Evolutionary conservation across 2,113 vertebrate species (phyloP), one percentile per base, ranked within the genome.

Genomic region (Ctenodactylus gundi): DNA sequence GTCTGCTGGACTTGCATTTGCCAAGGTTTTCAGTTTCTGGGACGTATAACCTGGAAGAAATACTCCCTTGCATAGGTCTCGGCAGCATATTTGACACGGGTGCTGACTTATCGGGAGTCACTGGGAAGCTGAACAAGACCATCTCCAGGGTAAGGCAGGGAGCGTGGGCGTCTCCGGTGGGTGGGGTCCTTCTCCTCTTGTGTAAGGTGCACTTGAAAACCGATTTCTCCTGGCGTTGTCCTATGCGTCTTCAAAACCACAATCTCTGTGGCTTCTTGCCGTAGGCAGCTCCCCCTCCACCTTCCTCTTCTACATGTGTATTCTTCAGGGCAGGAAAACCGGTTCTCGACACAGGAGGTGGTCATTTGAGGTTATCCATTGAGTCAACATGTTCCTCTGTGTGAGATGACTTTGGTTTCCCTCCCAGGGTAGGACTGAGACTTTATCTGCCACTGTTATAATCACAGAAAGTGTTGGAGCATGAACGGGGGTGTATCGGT

Each of bases 101-200:
- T 41, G 84, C 64, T 4, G 76, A 93, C 81, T 82, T 97, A 2
- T 85, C 87, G 13, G 86, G 94, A 73, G 55, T 93, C 76, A 64
- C 58, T 7, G 75, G 91, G 39, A 67, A 41, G 41, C 95, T 75
- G 91, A 94, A 97, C 73, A 77, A 49, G 58, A 96, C 93, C 53
- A 82, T 97, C 87, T 97, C 88, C 72, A 76, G 78, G 97, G 97
- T 97, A 96, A 90, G 92, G 15, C 8, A 0, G 20, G 7, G 15
- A 21, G 2, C 5, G 3, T 29, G 75, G 58, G 3, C 8, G 10
- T 53, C 27, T 0, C 14, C 23, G 73, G 31, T 4, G 7, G 7
- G 31, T 4, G 3, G 0, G 13, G 3, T 51, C 13, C 62, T 18
- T 64, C 49, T 77, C 53, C 41, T 67, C 60, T 51, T 49, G 29